These are phyloP conservation scores for Druceiella hillmani DNA, from an alignment of 2,888 invertebrate genomes.

Conservation along the genomic window DNA sequence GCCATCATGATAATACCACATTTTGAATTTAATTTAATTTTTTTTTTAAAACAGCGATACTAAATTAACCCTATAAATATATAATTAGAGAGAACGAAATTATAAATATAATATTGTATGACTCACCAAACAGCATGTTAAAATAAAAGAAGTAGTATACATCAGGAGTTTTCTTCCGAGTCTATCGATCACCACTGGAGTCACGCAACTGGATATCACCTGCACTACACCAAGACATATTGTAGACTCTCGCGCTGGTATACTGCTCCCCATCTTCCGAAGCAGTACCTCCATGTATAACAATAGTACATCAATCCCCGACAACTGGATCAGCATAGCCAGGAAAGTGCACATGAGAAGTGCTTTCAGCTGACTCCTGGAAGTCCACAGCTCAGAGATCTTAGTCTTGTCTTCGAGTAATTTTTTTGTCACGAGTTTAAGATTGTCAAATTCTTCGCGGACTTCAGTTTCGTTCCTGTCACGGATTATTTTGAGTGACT, in stretches of 20 bases:
- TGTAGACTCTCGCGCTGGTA: slow-evolving; percentile 61
- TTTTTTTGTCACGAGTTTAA: slow-evolving; percentile 36
- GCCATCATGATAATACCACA: no score
- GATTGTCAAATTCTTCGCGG: slow-evolving; percentile 53
- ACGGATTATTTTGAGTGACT: slow-evolving; percentile 61
- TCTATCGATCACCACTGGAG: slow-evolving; percentile 70
- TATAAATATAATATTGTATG: slow-evolving; percentile 19
- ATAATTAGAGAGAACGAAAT: neutral
- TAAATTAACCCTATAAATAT: neutral
- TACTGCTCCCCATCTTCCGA: slow-evolving; percentile 55
- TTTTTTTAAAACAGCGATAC: no score
- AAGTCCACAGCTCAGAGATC: slow-evolving; percentile 58
- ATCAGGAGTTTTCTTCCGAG: slow-evolving; percentile 71
- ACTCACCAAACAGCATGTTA: slow-evolving; percentile 57
- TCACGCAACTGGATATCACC: slow-evolving; percentile 63
- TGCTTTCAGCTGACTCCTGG: slow-evolving; percentile 66
- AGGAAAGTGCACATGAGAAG: slow-evolving; percentile 67
- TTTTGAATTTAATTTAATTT: no score
- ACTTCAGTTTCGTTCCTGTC: slow-evolving; percentile 53
- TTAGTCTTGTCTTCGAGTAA: slow-evolving; percentile 38
- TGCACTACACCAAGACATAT: slow-evolving; percentile 61
- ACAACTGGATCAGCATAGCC: slow-evolving; percentile 75
- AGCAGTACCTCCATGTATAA: slow-evolving; percentile 72
- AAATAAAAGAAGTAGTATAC: slow-evolving; percentile 64
- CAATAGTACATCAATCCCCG: slow-evolving; percentile 73